phyloP scores from a whole-genome alignment of 2,797 vertebrate genomes.

The Lutjanus argentimaculatus region DNA sequence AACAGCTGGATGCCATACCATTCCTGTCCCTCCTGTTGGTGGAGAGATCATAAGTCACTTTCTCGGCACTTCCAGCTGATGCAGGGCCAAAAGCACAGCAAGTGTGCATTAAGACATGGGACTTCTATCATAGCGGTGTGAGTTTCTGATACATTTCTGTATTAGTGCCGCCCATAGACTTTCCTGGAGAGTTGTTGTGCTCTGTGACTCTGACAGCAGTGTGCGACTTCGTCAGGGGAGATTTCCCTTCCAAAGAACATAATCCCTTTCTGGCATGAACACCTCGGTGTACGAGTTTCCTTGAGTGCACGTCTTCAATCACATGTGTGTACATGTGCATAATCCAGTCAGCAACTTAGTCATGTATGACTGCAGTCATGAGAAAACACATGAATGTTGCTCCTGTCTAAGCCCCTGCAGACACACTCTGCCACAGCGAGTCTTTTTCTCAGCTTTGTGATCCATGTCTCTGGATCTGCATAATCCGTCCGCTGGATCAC shows the following conservation, averaged over 20 bases:
- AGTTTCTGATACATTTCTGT: conserved; percentile 16
- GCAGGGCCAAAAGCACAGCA: background rate
- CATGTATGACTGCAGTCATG: conserved; percentile 50
- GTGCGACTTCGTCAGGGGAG: conserved; percentile 41
- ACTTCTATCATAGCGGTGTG: background rate
- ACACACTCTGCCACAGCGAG: background rate
- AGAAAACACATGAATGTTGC: conserved; percentile 7
- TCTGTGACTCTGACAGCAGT: conserved; percentile 35
- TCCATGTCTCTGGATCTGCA: conserved; percentile 55
- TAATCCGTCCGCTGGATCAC: conserved; percentile 50
- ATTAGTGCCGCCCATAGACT: conserved; percentile 9
- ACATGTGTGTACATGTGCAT: conserved; percentile 43
- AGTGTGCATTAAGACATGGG: background rate
- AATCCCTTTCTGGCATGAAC: conserved; percentile 59
- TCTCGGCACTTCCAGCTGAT: background rate
- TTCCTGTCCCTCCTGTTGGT: background rate
- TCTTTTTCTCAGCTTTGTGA: conserved; percentile 23
- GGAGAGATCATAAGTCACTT: background rate
- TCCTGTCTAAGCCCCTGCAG: conserved; percentile 10
- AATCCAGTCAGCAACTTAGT: conserved; percentile 46
- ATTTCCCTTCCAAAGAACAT: conserved; percentile 43
- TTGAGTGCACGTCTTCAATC: conserved; percentile 15
- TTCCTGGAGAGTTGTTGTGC: conserved; percentile 24
- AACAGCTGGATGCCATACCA: background rate
- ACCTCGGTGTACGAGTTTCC: conserved; percentile 34